A percentile compares a stretch with the other conserved stretches of the same genome.
Conservation (phyloP, 2,888 invertebrate species). For the Tipula helvola region DNA sequence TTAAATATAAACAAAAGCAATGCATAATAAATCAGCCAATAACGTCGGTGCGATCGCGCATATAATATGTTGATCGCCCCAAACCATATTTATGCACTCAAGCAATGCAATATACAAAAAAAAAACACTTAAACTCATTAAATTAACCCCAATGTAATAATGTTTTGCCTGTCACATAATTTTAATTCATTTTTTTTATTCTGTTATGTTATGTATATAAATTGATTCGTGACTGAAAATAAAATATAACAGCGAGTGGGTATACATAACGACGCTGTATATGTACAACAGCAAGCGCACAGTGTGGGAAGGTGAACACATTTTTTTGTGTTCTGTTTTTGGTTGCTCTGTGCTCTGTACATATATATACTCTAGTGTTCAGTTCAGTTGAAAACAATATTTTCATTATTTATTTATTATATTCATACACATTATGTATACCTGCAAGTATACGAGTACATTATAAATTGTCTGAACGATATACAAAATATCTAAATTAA, state of each 20-base stretch:
- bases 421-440: neutral
- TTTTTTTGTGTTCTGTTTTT: neutral
- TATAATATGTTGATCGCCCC: neutral
- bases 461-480: neutral
- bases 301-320: constrained; percentile 4
- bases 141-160: neutral
- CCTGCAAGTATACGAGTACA: neutral
- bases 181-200: neutral
- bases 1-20: neutral
- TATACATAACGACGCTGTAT: neutral
- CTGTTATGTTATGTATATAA: neutral
- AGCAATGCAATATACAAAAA: neutral
- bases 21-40: neutral
- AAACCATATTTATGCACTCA: neutral
- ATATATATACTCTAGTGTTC: too few species aligned
- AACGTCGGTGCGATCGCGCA: neutral
- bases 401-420: neutral
- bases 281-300: neutral
- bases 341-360: neutral
- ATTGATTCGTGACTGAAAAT: constrained; percentile 4
- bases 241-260: neutral
- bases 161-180: neutral
- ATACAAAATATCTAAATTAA: neutral
- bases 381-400: neutral
- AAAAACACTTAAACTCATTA: neutral